These are phyloP conservation scores for Leptocoma aspasia DNA, from an alignment of 2,113 vertebrate species.

Conservation along the genomic window DNA sequence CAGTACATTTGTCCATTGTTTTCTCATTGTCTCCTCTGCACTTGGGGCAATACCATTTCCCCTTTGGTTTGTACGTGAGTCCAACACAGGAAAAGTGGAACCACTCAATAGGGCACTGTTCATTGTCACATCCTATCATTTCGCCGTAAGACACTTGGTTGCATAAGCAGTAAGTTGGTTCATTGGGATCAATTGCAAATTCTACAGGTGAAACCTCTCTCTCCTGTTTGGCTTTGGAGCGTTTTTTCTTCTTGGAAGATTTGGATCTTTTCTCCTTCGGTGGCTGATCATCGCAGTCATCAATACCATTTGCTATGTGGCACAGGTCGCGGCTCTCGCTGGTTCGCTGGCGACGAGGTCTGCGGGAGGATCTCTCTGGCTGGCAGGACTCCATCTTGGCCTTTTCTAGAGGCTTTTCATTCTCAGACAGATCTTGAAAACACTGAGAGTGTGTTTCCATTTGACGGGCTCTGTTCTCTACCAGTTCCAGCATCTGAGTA, in stretches of 20 bases:
- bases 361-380: conserved; percentile 84
- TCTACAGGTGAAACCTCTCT: conserved; percentile 90
- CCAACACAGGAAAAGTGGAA: conserved; percentile 94
- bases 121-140: conserved; percentile 96
- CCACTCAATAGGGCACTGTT: conserved; percentile 94
- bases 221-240: conserved; percentile 89
- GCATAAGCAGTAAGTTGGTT: conserved; percentile 94
- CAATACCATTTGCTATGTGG: conserved; percentile 88
- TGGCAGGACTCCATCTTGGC: conserved; percentile 71
- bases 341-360: conserved; percentile 91
- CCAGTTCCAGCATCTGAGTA: conserved; percentile 94
- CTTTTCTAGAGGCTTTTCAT: conserved; percentile 77
- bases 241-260: conserved; percentile 94
- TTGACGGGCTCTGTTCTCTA: conserved; percentile 93
- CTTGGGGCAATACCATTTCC: conserved; percentile 95
- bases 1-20: conserved; percentile 95
- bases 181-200: conserved; percentile 92
- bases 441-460: conserved; percentile 92
- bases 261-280: conserved; percentile 93
- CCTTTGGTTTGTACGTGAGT: conserved; percentile 94
- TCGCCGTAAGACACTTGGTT: conserved; percentile 94
- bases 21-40: conserved; percentile 95
- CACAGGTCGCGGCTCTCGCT: conserved; percentile 93
- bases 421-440: conserved; percentile 85
- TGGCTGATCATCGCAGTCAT: conserved; percentile 86